phyloP scores from a whole-genome alignment of 2,797 vertebrate genomes.

The Pantherophis vulpinus region DNA sequence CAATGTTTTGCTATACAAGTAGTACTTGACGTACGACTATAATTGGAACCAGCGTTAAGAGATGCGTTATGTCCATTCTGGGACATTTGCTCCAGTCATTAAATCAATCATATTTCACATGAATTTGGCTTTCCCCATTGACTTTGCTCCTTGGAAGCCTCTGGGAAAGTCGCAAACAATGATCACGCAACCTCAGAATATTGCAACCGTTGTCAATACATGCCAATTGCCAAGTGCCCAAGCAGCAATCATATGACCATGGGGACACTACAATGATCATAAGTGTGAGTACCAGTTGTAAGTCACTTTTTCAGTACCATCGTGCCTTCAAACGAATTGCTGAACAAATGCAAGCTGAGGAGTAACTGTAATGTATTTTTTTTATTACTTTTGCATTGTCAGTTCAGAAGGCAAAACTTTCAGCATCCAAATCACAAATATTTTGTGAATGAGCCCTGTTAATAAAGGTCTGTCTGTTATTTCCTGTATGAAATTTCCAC shows the following conservation, averaged over 20 bases:
- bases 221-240: not conserved
- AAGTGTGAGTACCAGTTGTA: not conserved
- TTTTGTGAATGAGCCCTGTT: not conserved
- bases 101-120: not conserved
- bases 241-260: not conserved
- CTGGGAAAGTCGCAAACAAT: not conserved
- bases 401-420: not conserved
- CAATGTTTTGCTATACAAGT: not conserved
- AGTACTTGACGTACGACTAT: not conserved
- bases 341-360: not conserved
- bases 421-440: not conserved
- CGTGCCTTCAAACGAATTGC: not conserved
- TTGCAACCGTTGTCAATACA: not conserved
- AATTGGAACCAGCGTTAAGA: not conserved
- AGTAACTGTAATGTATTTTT: not conserved
- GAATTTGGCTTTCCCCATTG: not conserved
- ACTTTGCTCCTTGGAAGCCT: not conserved
- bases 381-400: not conserved
- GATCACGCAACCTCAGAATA: not conserved
- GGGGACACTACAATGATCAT: not conserved
- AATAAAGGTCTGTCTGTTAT: not conserved
- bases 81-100: not conserved
- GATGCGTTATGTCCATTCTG: not conserved
- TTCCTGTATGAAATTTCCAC: not conserved
- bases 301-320: not conserved